phyloP scores from a whole-genome alignment of 1,140 invertebrate species.

The Copidosoma floridanum region DNA sequence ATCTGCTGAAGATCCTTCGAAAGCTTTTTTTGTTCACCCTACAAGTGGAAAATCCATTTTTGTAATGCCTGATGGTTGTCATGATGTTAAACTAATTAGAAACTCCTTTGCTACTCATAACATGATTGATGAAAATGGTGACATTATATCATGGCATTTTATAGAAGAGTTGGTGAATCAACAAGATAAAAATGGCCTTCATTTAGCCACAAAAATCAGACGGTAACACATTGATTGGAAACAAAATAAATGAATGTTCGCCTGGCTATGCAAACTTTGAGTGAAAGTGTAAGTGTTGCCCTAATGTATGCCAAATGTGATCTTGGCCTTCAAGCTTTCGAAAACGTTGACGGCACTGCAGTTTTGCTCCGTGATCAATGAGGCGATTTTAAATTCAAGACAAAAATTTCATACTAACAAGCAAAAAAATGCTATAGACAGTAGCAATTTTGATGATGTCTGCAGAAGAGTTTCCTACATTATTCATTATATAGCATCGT shows the following conservation, averaged over 20 bases:
- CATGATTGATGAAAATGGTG: conserved; percentile 15
- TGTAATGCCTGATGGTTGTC: conserved; percentile 33
- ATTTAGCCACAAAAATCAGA: too few species aligned
- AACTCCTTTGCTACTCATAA: conserved; percentile 28
- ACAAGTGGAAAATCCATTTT: conserved; percentile 21
- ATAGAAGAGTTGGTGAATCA: conserved; percentile 24
- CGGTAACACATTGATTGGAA: conserved; percentile 14
- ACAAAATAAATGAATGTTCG: conserved; percentile 24
- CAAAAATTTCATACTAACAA: too few species aligned
- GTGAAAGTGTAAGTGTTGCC: too few species aligned
- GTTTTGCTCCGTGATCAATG: conserved; percentile 36
- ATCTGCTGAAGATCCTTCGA: too few species aligned
- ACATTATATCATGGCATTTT: conserved; percentile 30
- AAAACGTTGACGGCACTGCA: conserved; percentile 28
- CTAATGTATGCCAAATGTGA: too few species aligned
- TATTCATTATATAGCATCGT: too few species aligned
- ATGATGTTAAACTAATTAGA: conserved; percentile 30
- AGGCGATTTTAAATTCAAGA: conserved; percentile 39
- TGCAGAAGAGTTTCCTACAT: too few species aligned
- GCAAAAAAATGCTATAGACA: too few species aligned
- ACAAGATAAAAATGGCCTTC: conserved; percentile 32
- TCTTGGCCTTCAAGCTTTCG: conserved; percentile 33
- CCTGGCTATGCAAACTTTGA: conserved; percentile 18
- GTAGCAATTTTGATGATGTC: too few species aligned
- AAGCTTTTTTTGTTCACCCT: conserved; percentile 31